Base-by-base conservation (phyloP, 2,797 vertebrate species). In the Sebastes jordani region DNA sequence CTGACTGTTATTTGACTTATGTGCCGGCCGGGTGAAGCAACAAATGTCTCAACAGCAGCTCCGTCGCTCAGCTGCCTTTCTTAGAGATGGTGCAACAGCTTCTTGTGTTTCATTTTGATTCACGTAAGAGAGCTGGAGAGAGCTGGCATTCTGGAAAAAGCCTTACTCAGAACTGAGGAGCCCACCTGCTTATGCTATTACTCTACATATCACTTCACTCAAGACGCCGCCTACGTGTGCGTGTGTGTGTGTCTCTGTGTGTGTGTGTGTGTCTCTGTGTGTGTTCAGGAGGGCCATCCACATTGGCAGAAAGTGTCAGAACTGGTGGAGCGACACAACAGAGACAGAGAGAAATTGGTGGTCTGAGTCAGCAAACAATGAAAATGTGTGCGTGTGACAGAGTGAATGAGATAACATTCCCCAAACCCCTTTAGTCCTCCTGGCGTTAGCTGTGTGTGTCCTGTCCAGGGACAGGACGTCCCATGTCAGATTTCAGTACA, bases 391-490 rank as follows among this genome's bases (percentile, higher is more conserved):
- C 14, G 69, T 63, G 59, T 6, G 58, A 62, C n/a, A 60, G 29
- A 83, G 69, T 34, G 80, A 78, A 71, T 76, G 70, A 76, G 85
- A 84, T 83, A 83, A 59, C 74, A 61, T 81, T 83, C 81, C 78
- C 77, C 76, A 78, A 85, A 91, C 81, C 55, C 56, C 82, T 90
- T 81, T 86, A 30, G 81, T 89, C 83, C 58, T 7, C 13, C 90
- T 94, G 92, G 87, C 90, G 84, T 74, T 32, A 38, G 68, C 80
- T 58, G 11, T 65, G 46, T 69, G 65, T 82, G 74, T 69, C 66
- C 74, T n/a, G 66, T 58, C 88, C 81, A 73, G 83, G 89, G 87
- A 94, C 93, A 92, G 81, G 69, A 88, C 32, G 88, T 93, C 88
- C 93, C 84, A 65, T 78, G 86, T 84, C 84, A 78, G 77, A 84